Conservation (phyloP, 92 coral and sea anemone species). For the Epizoanthus ramosus region DNA sequence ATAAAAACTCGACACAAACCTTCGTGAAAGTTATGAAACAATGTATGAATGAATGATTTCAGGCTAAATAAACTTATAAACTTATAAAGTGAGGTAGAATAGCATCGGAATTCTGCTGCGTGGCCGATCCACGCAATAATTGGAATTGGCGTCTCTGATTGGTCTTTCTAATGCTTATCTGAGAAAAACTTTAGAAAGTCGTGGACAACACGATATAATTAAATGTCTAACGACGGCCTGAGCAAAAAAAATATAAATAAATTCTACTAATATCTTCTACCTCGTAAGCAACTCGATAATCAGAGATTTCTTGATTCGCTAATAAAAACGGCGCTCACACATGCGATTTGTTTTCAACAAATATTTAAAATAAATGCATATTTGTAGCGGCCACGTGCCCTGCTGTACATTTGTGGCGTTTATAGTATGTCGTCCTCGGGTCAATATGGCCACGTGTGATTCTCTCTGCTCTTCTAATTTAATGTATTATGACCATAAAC, state of each 20-base stretch:
- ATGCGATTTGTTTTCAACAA: conserved; percentile 3
- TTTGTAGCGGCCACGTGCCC: conserved; percentile 7
- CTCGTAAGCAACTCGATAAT: conserved; percentile 4
- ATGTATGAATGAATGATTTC: conserved; percentile 2
- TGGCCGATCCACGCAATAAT: conserved; percentile 5
- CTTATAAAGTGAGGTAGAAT: conserved; percentile 3
- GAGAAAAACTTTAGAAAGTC: conserved; percentile 3
- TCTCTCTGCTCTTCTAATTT: conserved; percentile 3
- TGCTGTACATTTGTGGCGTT: conserved; percentile 5
- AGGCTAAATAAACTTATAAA: conserved; percentile 1
- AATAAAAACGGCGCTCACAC: conserved; percentile 5
- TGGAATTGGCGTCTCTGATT: conserved; percentile 5
- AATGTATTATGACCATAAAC: conserved; percentile 2
- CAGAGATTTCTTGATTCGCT: conserved; percentile 4
- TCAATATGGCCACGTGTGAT: conserved; percentile 5
- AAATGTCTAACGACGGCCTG: conserved; percentile 5
- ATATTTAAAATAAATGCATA: conserved; percentile 1
- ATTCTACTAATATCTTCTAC: conserved; percentile 2
- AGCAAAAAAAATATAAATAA: conserved; percentile 1
- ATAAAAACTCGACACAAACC: conserved; percentile 3
- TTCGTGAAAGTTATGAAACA: conserved; percentile 3
- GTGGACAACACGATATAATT: conserved; percentile 3
- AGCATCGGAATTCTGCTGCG: conserved; percentile 6
- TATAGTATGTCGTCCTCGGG: conserved; percentile 5
- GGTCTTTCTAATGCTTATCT: conserved; percentile 3